Evolutionary conservation across 2,113 vertebrate genomes (phyloP).

Genomic region (human (Homo sapiens)): DNA sequence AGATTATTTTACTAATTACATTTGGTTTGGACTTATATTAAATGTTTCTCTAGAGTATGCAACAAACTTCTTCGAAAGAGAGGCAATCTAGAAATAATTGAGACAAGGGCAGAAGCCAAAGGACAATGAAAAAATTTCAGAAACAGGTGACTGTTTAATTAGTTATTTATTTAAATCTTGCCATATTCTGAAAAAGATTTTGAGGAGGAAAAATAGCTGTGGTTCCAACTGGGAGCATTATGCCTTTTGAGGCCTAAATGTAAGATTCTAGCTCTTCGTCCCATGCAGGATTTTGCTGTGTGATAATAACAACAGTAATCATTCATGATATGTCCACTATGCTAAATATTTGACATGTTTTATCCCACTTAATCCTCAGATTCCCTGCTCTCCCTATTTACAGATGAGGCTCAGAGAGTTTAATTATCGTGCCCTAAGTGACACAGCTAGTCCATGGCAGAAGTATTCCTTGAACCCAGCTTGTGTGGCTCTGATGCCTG

Average conservation of each 20-base stretch:
- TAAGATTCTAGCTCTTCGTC: not conserved
- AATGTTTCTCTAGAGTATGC: not conserved
- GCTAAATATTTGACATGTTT: not conserved
- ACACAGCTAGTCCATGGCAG: not conserved
- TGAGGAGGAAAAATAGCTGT: not conserved
- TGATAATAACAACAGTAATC: not conserved
- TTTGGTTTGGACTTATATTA: slow-evolving; percentile 23
- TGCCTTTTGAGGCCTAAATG: not conserved
- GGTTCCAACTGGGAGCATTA: not conserved
- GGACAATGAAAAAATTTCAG: slow-evolving; percentile 10
- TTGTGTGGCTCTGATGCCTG: not conserved
- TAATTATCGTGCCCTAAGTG: not conserved
- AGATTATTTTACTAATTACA: slow-evolving; percentile 33
- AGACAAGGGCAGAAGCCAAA: not conserved
- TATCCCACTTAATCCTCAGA: not conserved
- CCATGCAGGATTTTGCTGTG: not conserved
- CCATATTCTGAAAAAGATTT: not conserved
- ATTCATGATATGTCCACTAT: not conserved
- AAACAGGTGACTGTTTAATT: not conserved
- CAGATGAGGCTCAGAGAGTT: slow-evolving; percentile 15
- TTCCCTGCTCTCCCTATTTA: not conserved
- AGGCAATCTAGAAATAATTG: slow-evolving; percentile 32
- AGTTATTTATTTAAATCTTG: not conserved
- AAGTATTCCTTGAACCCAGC: not conserved
- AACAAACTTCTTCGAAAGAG: not conserved